These are phyloP conservation scores for Cephalopholis sonnerati DNA, from an alignment of 2,113 vertebrate species.

Conservation along the genomic window DNA sequence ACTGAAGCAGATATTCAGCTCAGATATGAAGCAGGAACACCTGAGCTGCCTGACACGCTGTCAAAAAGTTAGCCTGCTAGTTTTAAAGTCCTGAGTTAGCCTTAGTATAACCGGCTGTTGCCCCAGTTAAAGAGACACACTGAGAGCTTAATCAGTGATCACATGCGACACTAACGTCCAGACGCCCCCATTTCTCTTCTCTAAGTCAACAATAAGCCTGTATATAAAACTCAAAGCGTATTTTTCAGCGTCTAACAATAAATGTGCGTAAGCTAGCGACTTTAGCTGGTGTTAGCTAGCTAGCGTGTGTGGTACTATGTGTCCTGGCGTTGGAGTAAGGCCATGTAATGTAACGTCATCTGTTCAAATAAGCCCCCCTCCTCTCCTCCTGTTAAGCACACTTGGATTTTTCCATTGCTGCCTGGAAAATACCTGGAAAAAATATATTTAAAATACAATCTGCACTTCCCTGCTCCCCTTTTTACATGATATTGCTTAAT, in stretches of 20 bases:
- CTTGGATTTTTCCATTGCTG: slow-evolving; percentile 56
- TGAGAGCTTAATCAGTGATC: not conserved
- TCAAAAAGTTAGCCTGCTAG: slow-evolving; percentile 55
- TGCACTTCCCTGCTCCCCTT: not conserved
- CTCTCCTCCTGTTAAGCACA: slow-evolving; percentile 47
- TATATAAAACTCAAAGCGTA: not conserved
- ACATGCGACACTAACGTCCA: not conserved
- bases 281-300: slow-evolving; percentile 42
- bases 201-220: too few relatives aligned
- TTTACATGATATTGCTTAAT: not conserved
- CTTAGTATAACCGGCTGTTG: slow-evolving; percentile 10
- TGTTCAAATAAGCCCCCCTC: slow-evolving; percentile 72
- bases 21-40: not conserved
- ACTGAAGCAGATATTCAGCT: slow-evolving; percentile 30
- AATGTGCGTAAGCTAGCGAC: slow-evolving; percentile 14
- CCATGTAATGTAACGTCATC: slow-evolving; percentile 77
- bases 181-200: not conserved
- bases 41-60: slow-evolving; percentile 39
- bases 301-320: slow-evolving; percentile 38
- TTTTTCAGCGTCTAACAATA: not conserved
- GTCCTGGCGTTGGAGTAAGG: slow-evolving; percentile 65
- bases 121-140: slow-evolving; percentile 20
- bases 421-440: slow-evolving; percentile 25
- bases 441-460: not conserved
- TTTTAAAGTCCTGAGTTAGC: slow-evolving; percentile 43